These are phyloP conservation scores for Tethya wilhelma DNA, from an alignment of 37 sponge, comb jelly and placozoan genomes.

Conservation along the genomic window DNA sequence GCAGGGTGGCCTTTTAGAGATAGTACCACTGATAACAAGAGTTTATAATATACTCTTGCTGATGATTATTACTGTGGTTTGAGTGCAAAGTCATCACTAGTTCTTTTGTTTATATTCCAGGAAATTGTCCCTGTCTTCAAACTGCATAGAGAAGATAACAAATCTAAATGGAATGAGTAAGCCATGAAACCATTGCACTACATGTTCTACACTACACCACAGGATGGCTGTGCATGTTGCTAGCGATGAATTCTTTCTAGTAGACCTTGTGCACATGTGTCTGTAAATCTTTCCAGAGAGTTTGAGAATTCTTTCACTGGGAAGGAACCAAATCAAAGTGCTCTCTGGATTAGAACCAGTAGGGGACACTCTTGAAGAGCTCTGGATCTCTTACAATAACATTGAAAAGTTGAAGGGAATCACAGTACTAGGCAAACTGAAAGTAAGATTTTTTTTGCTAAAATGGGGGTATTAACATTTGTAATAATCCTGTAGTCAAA, in stretches of 20 bases:
- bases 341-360: constrained; percentile 94
- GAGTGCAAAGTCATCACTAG: neutral
- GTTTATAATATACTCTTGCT: too few species aligned
- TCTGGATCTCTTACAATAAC: constrained; percentile 98
- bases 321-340: constrained; percentile 94
- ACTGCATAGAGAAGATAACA: constrained; percentile 95
- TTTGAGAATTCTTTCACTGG: constrained; percentile 91
- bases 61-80: neutral
- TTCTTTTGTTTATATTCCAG: constrained; percentile 28
- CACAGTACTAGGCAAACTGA: constrained; percentile 88
- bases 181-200: constrained; percentile 1
- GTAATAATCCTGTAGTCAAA: neutral
- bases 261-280: too few species aligned
- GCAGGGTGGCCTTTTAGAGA: too few species aligned
- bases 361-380: constrained; percentile 91
- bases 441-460: constrained; percentile 47
- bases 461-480: too few species aligned
- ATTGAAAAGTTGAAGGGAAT: constrained; percentile 97
- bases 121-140: constrained; percentile 87
- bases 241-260: too few species aligned
- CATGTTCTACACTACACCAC: neutral
- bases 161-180: constrained; percentile 97
- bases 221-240: neutral
- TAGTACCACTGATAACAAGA: too few species aligned
- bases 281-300: constrained; percentile 62